Base-by-base conservation (phyloP, 2,113 vertebrate genomes). In the Heliornis fulica region DNA sequence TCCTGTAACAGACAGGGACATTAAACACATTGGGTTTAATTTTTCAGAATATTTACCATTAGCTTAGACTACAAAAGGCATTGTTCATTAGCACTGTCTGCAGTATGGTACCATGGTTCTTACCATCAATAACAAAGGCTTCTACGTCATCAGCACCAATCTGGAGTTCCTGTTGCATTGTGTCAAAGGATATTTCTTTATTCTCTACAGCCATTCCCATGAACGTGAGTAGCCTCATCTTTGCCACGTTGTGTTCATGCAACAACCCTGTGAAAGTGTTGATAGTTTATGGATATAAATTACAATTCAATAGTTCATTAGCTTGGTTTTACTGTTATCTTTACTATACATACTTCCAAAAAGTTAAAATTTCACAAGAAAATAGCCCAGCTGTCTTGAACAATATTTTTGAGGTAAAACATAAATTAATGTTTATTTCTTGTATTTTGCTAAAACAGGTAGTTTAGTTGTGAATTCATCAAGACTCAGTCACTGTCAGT, bases 131-230 rank as follows among this genome's bases (percentile, higher is more conserved):
- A 94, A 99, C 99, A 97, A 99, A 99, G 5, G 99, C 99, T 97
- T 99, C 99, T 20, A 99, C 99, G 28, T 99, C 99, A 38, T 99
- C 99, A 13, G 98, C 98, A 80, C 98, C 98, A 9, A 99, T 98
- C 97, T 99, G 99, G 92, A 99, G 99, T 93, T 99, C 99, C 96
- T 99, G 99, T 76, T 99, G 98, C 98, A 99, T 99, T 50, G 98
- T 99, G 86, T 99, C 99, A 93, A 99, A 99, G 18, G 98, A 99
- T 94, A 99, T 99, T 96, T 99, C 99, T 97, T 99, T 99, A 95
- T 98, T 99, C 97, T 99, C 99, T 69, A 99, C 99, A 25, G 99
- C 99, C 99, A 99, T 99, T 93, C 99, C 99, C 99, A 99, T 99
- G 96, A 99, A 99, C 29, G 99, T 99, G 76, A 99, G 98, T 66